These are phyloP conservation scores for Ctenoplectra terminalis DNA, from an alignment of 1,140 invertebrate genomes.

Conservation along the genomic window DNA sequence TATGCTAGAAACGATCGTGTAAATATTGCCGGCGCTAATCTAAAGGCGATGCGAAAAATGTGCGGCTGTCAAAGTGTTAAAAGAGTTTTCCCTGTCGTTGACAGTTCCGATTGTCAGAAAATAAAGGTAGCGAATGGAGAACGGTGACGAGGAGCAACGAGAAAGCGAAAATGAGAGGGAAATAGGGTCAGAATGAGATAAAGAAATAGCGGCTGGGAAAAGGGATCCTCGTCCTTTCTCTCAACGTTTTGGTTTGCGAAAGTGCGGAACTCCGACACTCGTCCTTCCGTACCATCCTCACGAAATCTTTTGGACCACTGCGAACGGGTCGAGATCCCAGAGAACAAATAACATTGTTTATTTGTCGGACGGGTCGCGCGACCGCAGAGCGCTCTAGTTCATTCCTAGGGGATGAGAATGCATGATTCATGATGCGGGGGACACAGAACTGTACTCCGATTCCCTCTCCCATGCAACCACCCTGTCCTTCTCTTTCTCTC, in stretches of 20 bases:
- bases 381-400: constrained; percentile 67
- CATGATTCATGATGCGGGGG: constrained; percentile 79
- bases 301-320: constrained; percentile 61
- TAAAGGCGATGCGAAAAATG: constrained; percentile 68
- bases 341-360: constrained; percentile 80
- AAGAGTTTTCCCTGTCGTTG: constrained; percentile 73
- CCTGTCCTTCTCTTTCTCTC: constrained; percentile 22
- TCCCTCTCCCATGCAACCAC: constrained; percentile 48
- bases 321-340: constrained; percentile 58
- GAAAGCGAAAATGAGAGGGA: constrained; percentile 9
- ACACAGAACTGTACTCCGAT: constrained; percentile 68
- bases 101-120: constrained; percentile 68
- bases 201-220: constrained; percentile 2
- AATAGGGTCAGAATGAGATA: background rate
- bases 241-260: constrained; percentile 52
- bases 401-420: constrained; percentile 68
- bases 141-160: constrained; percentile 19
- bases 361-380: constrained; percentile 73
- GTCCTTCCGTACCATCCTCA: constrained; percentile 51
- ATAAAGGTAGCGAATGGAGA: constrained; percentile 20
- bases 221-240: constrained; percentile 4
- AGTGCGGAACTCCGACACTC: constrained; percentile 49
- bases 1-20: too few species aligned
- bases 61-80: too few species aligned
- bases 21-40: too few species aligned